Evolutionary conservation across 1,140 invertebrate species (phyloP).

Genomic region (Drosophila orena): DNA sequence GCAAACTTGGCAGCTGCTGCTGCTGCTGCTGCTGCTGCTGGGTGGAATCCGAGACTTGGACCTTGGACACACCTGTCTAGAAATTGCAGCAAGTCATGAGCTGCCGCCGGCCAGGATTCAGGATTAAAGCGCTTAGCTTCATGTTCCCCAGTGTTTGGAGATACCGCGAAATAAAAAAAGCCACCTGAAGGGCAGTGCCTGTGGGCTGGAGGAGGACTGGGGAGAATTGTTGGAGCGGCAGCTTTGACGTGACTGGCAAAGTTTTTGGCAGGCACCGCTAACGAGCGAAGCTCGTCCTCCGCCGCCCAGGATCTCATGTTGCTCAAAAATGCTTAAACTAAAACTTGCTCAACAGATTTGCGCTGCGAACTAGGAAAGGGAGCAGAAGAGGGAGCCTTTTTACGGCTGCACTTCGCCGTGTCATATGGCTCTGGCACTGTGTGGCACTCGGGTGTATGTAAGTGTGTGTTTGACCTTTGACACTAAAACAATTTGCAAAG

Average conservation of each 20-base stretch:
- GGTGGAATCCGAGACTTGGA: constrained; percentile 59
- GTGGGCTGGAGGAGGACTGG: neutral
- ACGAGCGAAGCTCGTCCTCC: constrained; percentile 54
- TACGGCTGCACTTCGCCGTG: constrained; percentile 70
- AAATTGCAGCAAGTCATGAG: constrained; percentile 77
- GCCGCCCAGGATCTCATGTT: constrained; percentile 61
- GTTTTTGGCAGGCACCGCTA: constrained; percentile 79
- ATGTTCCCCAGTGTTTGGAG: constrained; percentile 16
- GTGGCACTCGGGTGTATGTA: constrained; percentile 26
- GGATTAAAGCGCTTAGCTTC: constrained; percentile 70
- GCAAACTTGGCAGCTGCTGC: constrained; percentile 76
- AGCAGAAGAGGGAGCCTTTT: constrained; percentile 47
- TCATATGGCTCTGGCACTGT: constrained; percentile 55
- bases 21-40: constrained; percentile 24
- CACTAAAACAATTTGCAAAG: constrained; percentile 81
- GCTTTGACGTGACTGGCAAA: constrained; percentile 82
- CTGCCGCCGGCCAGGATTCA: constrained; percentile 41
- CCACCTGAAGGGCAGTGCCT: neutral
- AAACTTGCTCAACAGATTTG: constrained; percentile 80
- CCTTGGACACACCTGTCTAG: constrained; percentile 73
- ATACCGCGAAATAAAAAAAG: constrained; percentile 34
- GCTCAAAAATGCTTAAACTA: constrained; percentile 78
- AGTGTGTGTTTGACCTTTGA: constrained; percentile 77
- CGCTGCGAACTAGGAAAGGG: constrained; percentile 23
- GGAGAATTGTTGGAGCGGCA: constrained; percentile 52